These are phyloP conservation scores for Drosophila seguyi DNA, from an alignment of 1,140 invertebrate species.

Conservation along the genomic window DNA sequence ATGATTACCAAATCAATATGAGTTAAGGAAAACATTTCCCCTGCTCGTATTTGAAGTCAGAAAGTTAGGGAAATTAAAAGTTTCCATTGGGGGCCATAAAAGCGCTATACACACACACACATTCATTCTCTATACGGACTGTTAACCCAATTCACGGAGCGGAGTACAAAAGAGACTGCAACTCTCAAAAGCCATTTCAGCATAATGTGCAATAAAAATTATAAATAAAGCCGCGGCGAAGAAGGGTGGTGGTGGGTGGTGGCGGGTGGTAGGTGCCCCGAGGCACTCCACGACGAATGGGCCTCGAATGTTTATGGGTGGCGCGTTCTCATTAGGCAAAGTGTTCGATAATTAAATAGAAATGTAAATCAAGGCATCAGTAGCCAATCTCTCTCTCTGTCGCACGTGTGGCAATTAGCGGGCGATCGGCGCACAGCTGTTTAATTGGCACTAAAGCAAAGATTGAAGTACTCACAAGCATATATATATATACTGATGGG, in stretches of 20 bases:
- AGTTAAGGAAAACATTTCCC: background rate
- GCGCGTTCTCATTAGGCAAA: conserved; percentile 54
- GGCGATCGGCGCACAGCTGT: conserved; percentile 46
- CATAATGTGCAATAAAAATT: conserved; percentile 68
- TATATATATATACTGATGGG: background rate
- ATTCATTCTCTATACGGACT: conserved; percentile 15
- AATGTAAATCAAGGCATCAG: conserved; percentile 56
- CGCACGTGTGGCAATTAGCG: conserved; percentile 59
- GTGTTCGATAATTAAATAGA: conserved; percentile 65
- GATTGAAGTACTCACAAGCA: conserved; percentile 21
- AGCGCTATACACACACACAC: conserved; percentile 4
- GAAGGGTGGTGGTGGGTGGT: background rate
- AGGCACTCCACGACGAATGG: conserved; percentile 16
- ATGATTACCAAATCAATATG: conserved; percentile 4
- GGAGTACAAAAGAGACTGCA: conserved; percentile 50
- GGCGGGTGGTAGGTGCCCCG: background rate
- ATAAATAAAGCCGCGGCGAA: conserved; percentile 51
- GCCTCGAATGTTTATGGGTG: conserved; percentile 46
- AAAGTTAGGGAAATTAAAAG: conserved; percentile 27
- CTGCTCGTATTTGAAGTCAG: background rate
- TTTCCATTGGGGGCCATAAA: conserved; percentile 34
- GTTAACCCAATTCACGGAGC: conserved; percentile 66
- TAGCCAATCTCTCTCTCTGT: background rate
- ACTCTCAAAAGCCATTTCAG: conserved; percentile 66
- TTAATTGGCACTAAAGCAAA: conserved; percentile 52